Percentiles rank a stretch among this genome's conserved stretches.
Conservation (phyloP, 2,888 invertebrate genomes). For the Phortica okadai region DNA sequence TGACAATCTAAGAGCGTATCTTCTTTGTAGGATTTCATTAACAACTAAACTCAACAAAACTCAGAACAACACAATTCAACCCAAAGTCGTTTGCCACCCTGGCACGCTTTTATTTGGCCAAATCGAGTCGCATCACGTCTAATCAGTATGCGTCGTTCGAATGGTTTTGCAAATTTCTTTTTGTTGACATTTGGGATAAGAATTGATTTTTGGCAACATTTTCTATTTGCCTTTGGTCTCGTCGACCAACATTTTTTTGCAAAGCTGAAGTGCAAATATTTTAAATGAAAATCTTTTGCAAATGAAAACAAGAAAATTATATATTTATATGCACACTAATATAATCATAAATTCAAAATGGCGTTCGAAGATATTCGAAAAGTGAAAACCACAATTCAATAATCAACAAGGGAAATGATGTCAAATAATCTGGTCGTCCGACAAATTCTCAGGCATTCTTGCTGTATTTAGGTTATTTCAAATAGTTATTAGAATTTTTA, state of each 20-base stretch:
- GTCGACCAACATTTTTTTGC: constrained; percentile 1
- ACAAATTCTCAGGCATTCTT: too few species aligned
- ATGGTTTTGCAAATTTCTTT: constrained; percentile 22
- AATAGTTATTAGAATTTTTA: too few species aligned
- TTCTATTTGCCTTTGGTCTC: constrained; percentile 15
- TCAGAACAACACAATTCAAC: neutral
- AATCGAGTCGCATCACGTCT: neutral
- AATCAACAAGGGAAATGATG: too few species aligned
- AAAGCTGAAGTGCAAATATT: constrained; percentile 15
- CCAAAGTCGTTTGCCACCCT: constrained; percentile 6
- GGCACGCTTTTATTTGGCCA: neutral
- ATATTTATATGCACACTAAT: neutral
- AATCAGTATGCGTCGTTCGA: constrained; percentile 28
- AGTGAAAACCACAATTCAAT: neutral
- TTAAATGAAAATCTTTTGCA: constrained; percentile 15
- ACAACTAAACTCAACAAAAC: constrained; percentile 13
- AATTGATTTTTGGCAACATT: constrained; percentile 19
- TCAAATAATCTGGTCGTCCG: too few species aligned
- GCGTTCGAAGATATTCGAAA: neutral
- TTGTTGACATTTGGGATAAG: constrained; percentile 27
- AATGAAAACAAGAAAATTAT: neutral
- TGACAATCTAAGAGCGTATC: constrained; percentile 14
- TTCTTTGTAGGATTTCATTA: constrained; percentile 24
- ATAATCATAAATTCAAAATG: constrained; percentile 15
- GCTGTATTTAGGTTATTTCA: too few species aligned